Evolutionary conservation across 2,113 vertebrate species (phyloP), one percentile per base, ranked within the genome.

Genomic region (Mellivora capensis): DNA sequence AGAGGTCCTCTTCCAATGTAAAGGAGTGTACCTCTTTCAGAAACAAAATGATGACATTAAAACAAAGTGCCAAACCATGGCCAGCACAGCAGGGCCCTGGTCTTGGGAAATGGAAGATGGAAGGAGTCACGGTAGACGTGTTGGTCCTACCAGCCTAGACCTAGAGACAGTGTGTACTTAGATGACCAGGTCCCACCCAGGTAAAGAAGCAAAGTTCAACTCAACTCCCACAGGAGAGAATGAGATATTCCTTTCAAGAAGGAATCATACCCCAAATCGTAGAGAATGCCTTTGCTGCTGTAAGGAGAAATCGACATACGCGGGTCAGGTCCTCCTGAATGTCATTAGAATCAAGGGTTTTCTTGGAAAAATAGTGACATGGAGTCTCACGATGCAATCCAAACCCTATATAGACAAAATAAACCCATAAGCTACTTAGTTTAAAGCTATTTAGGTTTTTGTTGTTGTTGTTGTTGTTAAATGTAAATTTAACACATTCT

Each of bases 91-190:
- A 37, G 10, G 42, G 8, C 2, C 47, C n/a, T 3, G 5, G 6
- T 6, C 6, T 1, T 5, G 11, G 72, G 83, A 49, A 12, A 12
- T 17, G 7, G 44, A 15, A 14, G 21, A 5, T 23, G 15, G n/a
- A n/a, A 90, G n/a, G 6, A 37, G 37, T 3, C 44, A 13, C 15
- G 1, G 1, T 3, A 0, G 34, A 9, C 14, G 10, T 4, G 47
- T 44, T 57, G 18, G 8, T 62, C 64, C 4, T 2, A 12, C 9
- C 6, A 10, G 17, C 2, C 15, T 25, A 0, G 0, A 95, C 84
- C 0, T 0, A 93, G 79, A 59, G 14, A 17, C 4, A 3, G 4
- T 25, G 9, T 25, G 44, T 12, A 31, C 15, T 2, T 82, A 87
- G 21, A 76, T 2, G 47, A 84, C 1, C n/a, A 88, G 11, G 21